Base-by-base conservation (phyloP, 2,113 vertebrate genomes). In the Sardina pilchardus region DNA sequence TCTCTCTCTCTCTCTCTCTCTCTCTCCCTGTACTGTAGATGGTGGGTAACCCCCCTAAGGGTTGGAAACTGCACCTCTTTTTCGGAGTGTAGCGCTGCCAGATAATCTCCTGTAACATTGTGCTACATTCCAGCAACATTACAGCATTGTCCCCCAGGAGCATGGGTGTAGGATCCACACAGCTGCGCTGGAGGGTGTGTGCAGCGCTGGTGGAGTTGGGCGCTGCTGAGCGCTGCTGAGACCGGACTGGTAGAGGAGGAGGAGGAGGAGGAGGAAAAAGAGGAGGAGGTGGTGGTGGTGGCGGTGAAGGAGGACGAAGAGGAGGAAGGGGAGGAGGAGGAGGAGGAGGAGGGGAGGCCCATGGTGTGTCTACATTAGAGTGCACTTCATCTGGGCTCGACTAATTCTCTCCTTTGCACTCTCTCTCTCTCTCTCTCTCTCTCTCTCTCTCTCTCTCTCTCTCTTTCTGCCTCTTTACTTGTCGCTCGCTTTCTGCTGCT, bases 91-190 rank as follows among this genome's bases (percentile, higher is more conserved):
- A 17, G 71, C 14, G 30, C 71, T 39, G 71, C 71, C 71, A 78
- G 71, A 78, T 78, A 78, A 78, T 78, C 71, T 78, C 71, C 71
- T 36, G 71, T 78, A 39, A 81, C 81, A 82, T 43, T 63, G 71
- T 82, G 81, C 10, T 71, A 82, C 81, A 86, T 42, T 78, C 10
- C 56, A 81, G 10, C 71, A 14, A 36, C 71, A 78, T 78, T 78
- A 14, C 67, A 78, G 30, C 71, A 36, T 78, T 78, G 30, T 78
- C 71, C 71, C 71, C 16, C 8, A 36, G 71, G 71, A 78, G 30
- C 30, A 36, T 17, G 71, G 71, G 34, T 16, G 71, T 16, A 39
- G 71, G 71, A 16, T 78, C 71, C 30, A 78, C 71, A 78, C 71
- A 78, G 71, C 34, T 34, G 71, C 71, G 39, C 71, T 36, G 14